phyloP scores from a whole-genome alignment of 2,797 vertebrate species.

The Acipenser ruthenus region DNA sequence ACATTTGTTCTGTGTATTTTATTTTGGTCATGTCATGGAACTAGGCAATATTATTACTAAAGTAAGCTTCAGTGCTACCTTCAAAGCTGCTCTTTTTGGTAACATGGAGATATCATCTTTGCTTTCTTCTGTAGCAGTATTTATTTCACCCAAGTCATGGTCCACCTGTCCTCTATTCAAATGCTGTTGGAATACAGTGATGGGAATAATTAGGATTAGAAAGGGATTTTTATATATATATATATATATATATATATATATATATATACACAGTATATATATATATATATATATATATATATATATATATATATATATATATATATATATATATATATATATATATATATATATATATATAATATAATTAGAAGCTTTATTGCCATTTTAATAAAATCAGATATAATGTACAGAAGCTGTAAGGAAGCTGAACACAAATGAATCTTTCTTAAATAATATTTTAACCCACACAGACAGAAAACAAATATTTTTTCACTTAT shows the following conservation, averaged over 20 bases:
- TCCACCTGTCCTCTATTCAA: conserved; percentile 34
- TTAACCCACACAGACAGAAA: no score
- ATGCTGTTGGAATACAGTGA: conserved; percentile 26
- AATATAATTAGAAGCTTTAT: no score
- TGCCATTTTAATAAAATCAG: no score
- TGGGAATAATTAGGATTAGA: no score
- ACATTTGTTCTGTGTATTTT: neutral
- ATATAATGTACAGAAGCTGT: no score
- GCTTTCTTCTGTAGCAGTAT: conserved; percentile 26
- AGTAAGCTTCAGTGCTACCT: conserved; percentile 44
- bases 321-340: neutral
- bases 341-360: neutral
- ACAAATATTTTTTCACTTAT: no score
- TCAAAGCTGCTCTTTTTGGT: conserved; percentile 45
- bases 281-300: neutral
- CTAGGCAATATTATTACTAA: neutral
- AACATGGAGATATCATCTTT: conserved; percentile 47
- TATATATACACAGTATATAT: neutral
- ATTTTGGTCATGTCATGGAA: neutral
- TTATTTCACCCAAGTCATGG: conserved; percentile 14
- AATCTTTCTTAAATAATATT: no score
- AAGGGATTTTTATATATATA: neutral
- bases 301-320: conserved; percentile 1
- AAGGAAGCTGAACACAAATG: no score
- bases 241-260: neutral